Evolutionary conservation across 2,888 invertebrate species (phyloP), one percentile per base, ranked within the genome.

Genomic region (Notodonta dromedarius): DNA sequence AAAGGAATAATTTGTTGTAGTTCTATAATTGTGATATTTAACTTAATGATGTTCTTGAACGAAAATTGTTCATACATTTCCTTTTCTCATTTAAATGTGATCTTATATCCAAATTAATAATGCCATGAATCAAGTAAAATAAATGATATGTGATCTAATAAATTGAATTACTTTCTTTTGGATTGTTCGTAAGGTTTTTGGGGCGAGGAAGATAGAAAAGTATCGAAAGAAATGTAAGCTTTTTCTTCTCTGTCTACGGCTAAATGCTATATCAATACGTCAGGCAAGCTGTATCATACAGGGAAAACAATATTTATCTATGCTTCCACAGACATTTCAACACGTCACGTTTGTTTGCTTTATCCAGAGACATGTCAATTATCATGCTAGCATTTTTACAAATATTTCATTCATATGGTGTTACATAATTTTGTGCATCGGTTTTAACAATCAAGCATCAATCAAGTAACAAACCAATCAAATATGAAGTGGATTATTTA

Each of bases 51-150:
- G 68, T 42, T 56, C 63, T 63, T 66, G 61, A 57, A 59, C 59
- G 32, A 54, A 58, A 51, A 62, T 67, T 67, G 65, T 72, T 62
- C 59, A 66, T 69, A 73, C 59, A 71, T 78, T 80, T 86, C 85
- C 87, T 80, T 88, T 87, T 87, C 85, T 89, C 86, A 84, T 88
- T 87, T 85, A 75, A 84, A 83, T 82, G 76, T 85, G 79, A 82
- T 80, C 74, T 80, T 81, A 73, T 80, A 78, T 76, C 70, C 65
- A 68, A 68, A 70, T 74, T 73, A 73, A 79, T 72, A 79, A 77
- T 80, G 70, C 79, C 73, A 79, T 78, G 72, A 79, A 82, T 82
- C 76, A 78, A 82, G 73, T 78, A 69, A 79, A 86, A 82, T 85
- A 87, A 86, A 87, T 70, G 62, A 75, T 74, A 73, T 72, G 67